A percentile compares a stretch with the other conserved stretches of the same genome.
These are phyloP conservation scores for Chauna torquata DNA, from an alignment of 2,113 vertebrate species.

Conservation along the genomic window DNA sequence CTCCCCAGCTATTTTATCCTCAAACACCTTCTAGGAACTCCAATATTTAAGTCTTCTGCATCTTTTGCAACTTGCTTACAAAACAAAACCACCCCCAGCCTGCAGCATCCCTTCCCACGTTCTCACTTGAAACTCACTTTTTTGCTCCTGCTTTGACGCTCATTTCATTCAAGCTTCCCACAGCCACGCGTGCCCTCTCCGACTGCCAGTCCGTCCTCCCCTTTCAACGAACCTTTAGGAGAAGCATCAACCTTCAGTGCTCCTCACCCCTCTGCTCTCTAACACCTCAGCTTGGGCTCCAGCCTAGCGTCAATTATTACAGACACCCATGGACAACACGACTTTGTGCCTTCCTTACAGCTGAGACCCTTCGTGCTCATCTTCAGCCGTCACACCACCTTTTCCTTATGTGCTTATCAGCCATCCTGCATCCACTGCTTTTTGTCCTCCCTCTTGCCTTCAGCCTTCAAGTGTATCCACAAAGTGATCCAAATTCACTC, in stretches of 20 bases:
- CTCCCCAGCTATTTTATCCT: not conserved
- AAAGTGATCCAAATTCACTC: not conserved
- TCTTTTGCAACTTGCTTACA: not conserved
- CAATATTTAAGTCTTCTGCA: not conserved
- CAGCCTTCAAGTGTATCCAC: not conserved
- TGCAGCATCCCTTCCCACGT: not conserved
- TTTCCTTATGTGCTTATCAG: not conserved
- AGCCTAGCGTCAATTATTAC: not conserved
- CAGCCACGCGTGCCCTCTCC: not conserved
- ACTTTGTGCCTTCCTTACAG: not conserved
- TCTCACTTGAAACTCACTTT: not conserved
- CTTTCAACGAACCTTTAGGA: not conserved
- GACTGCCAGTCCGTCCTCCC: not conserved
- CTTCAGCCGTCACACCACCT: not conserved
- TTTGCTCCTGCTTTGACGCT: not conserved
- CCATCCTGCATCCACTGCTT: not conserved
- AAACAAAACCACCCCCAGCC: not conserved
- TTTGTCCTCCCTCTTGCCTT: not conserved
- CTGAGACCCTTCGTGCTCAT: not conserved
- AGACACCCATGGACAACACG: rapidly evolving
- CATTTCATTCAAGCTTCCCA: not conserved
- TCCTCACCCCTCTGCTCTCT: not conserved
- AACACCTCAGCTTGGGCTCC: not conserved
- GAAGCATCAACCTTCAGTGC: not conserved
- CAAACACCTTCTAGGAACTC: not conserved